Percentiles rank a stretch among this genome's conserved stretches.
phyloP scores from a whole-genome alignment of 2,888 invertebrate species.

The Ernsta delagoae region DNA sequence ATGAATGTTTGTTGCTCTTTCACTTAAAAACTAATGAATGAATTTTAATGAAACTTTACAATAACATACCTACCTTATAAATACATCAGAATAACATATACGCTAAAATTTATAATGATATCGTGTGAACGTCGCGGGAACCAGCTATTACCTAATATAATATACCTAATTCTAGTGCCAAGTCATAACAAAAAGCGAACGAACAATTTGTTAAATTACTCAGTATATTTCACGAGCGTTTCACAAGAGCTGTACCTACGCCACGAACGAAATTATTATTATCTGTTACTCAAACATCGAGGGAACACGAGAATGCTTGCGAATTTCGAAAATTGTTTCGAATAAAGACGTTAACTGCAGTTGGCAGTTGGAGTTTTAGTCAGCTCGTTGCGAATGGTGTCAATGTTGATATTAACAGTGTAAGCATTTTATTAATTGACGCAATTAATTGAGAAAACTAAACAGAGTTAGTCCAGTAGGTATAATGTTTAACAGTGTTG shows the following conservation, averaged over 20 bases:
- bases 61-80: too few relatives aligned
- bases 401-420: not conserved
- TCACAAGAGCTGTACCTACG: not conserved
- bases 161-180: too few relatives aligned
- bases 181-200: too few relatives aligned
- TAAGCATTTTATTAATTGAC: not conserved
- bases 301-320: constrained; percentile 35
- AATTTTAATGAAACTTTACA: too few relatives aligned
- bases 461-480: not conserved
- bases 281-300: constrained; percentile 39
- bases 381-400: not conserved
- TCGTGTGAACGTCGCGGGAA: too few relatives aligned
- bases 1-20: too few relatives aligned
- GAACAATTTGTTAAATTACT: not conserved
- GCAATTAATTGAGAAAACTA: not conserved
- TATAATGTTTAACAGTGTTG: too few relatives aligned
- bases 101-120: too few relatives aligned
- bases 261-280: constrained; percentile 33
- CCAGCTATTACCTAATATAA: too few relatives aligned
- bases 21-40: too few relatives aligned
- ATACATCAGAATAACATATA: too few relatives aligned
- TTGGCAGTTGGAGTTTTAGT: not conserved
- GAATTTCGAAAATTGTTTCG: constrained; percentile 19
- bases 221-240: not conserved
- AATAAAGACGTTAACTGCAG: constrained; percentile 22